These are phyloP conservation scores for Ceratitis capitata DNA, from an alignment of 1,140 invertebrate species.

Conservation along the genomic window DNA sequence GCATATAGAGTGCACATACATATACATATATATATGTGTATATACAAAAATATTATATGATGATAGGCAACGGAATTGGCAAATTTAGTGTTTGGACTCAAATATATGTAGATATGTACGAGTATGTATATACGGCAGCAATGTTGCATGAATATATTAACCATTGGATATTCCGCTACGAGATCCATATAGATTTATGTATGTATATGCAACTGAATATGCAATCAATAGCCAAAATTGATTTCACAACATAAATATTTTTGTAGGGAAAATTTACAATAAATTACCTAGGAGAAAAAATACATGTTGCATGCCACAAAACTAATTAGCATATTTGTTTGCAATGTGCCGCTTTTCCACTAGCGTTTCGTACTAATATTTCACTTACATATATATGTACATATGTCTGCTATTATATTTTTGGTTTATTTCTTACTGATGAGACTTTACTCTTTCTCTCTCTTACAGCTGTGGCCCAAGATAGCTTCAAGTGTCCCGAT, in stretches of 20 bases:
- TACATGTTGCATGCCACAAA: neutral
- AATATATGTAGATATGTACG: too few species aligned
- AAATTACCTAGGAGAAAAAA: neutral
- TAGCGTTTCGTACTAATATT: neutral
- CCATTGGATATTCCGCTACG: too few species aligned
- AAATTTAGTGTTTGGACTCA: too few species aligned
- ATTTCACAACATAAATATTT: too few species aligned
- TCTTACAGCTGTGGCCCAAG: slow-evolving; percentile 74
- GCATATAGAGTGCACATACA: neutral
- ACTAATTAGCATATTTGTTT: neutral
- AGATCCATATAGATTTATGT: too few species aligned
- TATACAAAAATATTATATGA: too few species aligned
- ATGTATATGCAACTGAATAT: too few species aligned
- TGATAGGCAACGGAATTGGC: neutral
- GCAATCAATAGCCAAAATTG: neutral
- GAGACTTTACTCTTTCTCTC: slow-evolving; percentile 52
- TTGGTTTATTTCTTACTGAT: too few species aligned
- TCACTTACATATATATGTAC: neutral
- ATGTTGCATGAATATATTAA: neutral
- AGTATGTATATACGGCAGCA: too few species aligned
- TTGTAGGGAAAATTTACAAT: too few species aligned
- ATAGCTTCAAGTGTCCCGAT: slow-evolving; percentile 91
- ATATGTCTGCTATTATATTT: neutral
- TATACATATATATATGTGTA: too few species aligned
- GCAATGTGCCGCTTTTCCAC: neutral